Evolutionary conservation across 2,113 vertebrate genomes (phyloP), one percentile per base, ranked within the genome.

Genomic region (Lepidothrix coronata): DNA sequence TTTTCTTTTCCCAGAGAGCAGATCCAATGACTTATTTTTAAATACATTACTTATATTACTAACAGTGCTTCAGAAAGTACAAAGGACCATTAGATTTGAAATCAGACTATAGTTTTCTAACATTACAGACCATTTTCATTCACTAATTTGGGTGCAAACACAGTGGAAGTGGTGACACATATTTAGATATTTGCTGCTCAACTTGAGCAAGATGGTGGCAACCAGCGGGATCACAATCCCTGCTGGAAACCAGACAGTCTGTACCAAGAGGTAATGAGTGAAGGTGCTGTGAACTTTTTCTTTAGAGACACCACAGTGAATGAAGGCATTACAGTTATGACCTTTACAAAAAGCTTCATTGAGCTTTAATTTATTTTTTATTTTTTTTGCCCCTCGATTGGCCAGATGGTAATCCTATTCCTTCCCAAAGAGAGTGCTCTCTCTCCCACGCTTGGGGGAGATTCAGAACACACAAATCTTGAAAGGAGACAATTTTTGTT

Each of bases 291-390:
- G 31, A 67, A 58, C 30, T 37, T 7, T 30, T n/a, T 67, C 54
- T 80, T 57, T 27, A 68, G 22, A 61, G 44, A 73, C n/a, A 80
- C 59, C 18, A 43, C 0, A 1, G 33, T 23, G 54, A 80, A 18
- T 20, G 49, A 65, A 76, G 24, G 30, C 33, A 63, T n/a, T 46
- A 33, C 35, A 51, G 31, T 46, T 41, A 72, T 2, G 72, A 59
- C 3, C 49, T 76, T 66, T 28, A 66, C 12, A 49, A 77, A 84
- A 84, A 61, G 17, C 19, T 41, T 88, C 30, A 48, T 0, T 46
- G 52, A 85, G 30, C 0, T 27, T 1, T 14, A 13, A 30, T 68
- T 17, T 52, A 2, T 9, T 14, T 27, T 37, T 7, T 1, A 9
- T 13, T 65, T 80, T 59, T 51, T 59, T 67, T 31, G 20, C 35